A percentile compares a stretch with the other conserved stretches of the same genome.
Conservation (phyloP, 1,140 invertebrate genomes). For the Drosophila pandora region DNA sequence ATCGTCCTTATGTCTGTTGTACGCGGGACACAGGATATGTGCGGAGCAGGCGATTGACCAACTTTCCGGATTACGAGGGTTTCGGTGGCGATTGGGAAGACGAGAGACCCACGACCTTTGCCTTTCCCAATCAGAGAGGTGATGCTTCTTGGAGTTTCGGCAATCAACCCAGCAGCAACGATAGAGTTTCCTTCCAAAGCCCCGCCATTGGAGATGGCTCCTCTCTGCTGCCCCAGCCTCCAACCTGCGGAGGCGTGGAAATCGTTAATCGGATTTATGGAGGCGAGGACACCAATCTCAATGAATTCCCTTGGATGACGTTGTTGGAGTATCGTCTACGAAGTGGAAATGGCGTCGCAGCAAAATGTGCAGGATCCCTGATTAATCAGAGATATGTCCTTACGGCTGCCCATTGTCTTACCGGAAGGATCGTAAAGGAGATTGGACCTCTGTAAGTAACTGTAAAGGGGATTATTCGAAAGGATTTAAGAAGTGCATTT, state of each 20-base stretch:
- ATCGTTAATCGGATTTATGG: conserved; percentile 77
- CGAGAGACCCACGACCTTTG: conserved; percentile 11
- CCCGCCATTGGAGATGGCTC: conserved; percentile 39
- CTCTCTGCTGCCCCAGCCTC: conserved; percentile 58
- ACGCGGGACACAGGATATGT: conserved; percentile 70
- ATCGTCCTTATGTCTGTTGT: conserved; percentile 69
- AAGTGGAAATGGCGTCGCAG: conserved; percentile 51
- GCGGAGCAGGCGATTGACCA: conserved; percentile 21
- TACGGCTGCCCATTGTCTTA: conserved; percentile 89
- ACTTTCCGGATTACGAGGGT: conserved; percentile 39
- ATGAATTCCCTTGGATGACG: conserved; percentile 87
- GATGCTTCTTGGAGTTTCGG: conserved; percentile 58
- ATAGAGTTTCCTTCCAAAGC: not conserved
- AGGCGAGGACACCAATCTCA: conserved; percentile 81
- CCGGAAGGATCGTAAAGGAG: conserved; percentile 83
- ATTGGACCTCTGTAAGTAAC: conserved; percentile 85
- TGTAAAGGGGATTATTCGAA: not conserved
- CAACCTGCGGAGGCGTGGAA: conserved; percentile 71
- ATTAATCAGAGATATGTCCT: conserved; percentile 86
- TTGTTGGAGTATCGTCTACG: conserved; percentile 85
- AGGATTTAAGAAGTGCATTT: not conserved
- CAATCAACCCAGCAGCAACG: conserved; percentile 4
- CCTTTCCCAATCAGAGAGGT: conserved; percentile 31
- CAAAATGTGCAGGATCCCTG: conserved; percentile 86
- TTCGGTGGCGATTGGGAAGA: conserved; percentile 38